A percentile compares a stretch with the other conserved stretches of the same genome.
phyloP scores from a whole-genome alignment of 2,888 invertebrate genomes.

The Diarsia brunnea region DNA sequence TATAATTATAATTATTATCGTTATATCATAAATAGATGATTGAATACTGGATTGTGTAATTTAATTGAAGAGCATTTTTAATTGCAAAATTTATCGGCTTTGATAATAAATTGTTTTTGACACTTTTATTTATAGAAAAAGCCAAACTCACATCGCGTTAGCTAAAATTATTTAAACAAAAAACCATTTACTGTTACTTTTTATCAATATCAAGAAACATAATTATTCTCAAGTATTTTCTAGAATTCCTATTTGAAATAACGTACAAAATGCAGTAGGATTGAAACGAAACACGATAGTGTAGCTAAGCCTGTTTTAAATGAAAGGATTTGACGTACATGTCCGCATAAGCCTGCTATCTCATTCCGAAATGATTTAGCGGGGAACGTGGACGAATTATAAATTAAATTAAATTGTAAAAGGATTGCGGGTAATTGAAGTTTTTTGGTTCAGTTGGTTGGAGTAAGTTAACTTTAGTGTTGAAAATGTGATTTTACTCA shows the following conservation, averaged over 20 bases:
- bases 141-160: no score
- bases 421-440: constrained; percentile 52
- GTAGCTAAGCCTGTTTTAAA: constrained; percentile 73
- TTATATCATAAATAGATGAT: no score
- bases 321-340: constrained; percentile 78
- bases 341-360: constrained; percentile 74
- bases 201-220: not conserved
- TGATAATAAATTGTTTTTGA: not conserved
- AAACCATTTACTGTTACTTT: not conserved
- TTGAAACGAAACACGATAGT: constrained; percentile 66
- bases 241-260: constrained; percentile 21
- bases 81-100: not conserved
- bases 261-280: constrained; percentile 59
- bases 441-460: constrained; percentile 22
- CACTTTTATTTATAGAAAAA: not conserved
- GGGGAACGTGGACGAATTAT: constrained; percentile 72
- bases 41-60: no score
- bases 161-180: not conserved
- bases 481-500: not conserved
- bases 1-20: no score
- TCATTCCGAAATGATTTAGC: constrained; percentile 70
- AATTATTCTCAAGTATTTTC: not conserved
- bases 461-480: constrained; percentile 6
- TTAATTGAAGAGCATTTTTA: not conserved
- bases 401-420: constrained; percentile 73